These are phyloP conservation scores for Sphenodon punctatus DNA, from an alignment of 2,797 vertebrate genomes.

Conservation along the genomic window DNA sequence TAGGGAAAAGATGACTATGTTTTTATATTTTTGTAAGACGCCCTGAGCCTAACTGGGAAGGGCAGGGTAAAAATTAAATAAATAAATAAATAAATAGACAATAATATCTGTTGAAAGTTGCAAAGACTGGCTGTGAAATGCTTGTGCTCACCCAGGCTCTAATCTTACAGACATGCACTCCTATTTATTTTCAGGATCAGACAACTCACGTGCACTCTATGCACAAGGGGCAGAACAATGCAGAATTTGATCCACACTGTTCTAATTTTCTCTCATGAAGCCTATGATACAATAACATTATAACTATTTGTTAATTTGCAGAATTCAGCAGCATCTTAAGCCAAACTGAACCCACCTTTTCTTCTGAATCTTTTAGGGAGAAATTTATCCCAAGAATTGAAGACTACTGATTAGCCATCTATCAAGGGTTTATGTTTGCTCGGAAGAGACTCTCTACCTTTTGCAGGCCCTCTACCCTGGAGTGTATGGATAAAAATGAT, in stretches of 20 bases:
- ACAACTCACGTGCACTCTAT: background rate
- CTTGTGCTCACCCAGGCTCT: no score
- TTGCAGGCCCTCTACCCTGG: background rate
- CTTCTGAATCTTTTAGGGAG: background rate
- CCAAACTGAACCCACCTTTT: background rate
- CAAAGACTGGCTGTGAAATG: background rate
- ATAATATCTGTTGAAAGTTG: no score
- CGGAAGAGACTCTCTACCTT: background rate
- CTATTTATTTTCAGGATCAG: no score
- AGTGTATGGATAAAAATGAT: background rate
- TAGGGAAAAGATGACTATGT: no score
- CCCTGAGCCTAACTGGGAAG: no score
- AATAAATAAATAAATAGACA: no score
- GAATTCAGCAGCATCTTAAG: background rate
- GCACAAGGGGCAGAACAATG: background rate
- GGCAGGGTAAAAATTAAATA: no score
- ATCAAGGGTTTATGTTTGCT: background rate
- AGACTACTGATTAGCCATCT: background rate
- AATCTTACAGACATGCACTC: no score
- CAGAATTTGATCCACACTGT: background rate
- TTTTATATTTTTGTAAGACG: no score
- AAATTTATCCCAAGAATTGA: background rate
- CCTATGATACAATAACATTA: background rate
- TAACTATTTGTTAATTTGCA: background rate
- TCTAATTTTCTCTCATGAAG: background rate